Conservation (phyloP, 2,113 vertebrate species). For the Herpetotheres cachinnans region DNA sequence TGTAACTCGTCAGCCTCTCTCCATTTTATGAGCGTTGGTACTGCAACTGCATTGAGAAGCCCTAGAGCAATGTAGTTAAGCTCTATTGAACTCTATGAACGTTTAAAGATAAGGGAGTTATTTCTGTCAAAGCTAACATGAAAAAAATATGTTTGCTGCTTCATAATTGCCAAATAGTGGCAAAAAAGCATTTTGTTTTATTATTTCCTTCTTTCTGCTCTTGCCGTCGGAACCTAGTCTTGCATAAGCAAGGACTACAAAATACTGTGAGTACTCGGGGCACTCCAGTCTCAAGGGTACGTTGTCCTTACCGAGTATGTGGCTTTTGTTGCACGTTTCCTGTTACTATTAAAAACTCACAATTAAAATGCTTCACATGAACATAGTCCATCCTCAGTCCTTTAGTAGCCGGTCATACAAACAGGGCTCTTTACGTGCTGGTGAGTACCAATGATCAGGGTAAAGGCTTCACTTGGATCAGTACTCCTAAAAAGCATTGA, state of each 20-base stretch:
- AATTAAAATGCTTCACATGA: background rate
- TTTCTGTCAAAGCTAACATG: background rate
- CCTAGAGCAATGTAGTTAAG: background rate
- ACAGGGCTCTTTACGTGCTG: background rate
- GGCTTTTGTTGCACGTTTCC: background rate
- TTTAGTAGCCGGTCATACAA: rapidly evolving
- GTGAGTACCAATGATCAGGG: background rate
- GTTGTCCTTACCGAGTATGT: background rate
- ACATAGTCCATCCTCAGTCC: background rate
- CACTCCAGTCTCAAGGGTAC: background rate
- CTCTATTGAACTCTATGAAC: background rate
- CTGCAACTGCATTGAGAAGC: background rate
- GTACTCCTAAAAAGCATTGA: background rate
- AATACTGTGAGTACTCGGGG: rapidly evolving
- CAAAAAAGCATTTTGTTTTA: background rate
- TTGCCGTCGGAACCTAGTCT: background rate
- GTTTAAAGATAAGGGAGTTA: background rate
- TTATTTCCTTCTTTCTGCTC: background rate
- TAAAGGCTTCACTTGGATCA: background rate
- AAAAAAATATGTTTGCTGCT: background rate
- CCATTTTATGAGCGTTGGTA: background rate
- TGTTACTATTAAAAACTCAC: background rate
- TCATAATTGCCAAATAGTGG: background rate
- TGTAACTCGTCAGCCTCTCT: background rate
- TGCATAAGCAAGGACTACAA: background rate